Conservation (phyloP, 2,888 invertebrate species). For the Clusia tigrina region DNA sequence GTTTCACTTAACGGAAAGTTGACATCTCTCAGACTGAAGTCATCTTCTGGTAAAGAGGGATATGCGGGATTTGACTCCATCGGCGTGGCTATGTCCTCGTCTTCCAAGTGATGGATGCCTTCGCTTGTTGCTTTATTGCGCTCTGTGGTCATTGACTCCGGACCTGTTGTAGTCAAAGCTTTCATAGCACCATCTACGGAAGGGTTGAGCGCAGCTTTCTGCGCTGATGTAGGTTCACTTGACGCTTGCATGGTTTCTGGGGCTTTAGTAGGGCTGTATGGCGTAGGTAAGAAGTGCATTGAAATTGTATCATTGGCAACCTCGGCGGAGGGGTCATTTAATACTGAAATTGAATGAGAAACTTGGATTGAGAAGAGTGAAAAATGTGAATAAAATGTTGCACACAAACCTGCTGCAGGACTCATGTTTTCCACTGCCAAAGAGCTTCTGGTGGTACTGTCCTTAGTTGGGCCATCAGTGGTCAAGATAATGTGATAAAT, state of each 20-base stretch:
- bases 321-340: too few species aligned
- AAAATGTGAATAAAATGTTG: too few species aligned
- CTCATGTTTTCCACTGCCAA: slow-evolving; percentile 25
- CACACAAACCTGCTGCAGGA: slow-evolving; percentile 36
- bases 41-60: slow-evolving; percentile 67
- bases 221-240: slow-evolving; percentile 8
- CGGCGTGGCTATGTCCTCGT: slow-evolving; percentile 52
- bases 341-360: too few species aligned
- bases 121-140: slow-evolving; percentile 23
- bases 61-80: slow-evolving; percentile 66
- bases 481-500: slow-evolving; percentile 56
- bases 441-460: slow-evolving; percentile 31
- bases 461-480: slow-evolving; percentile 49
- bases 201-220: background rate
- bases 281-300: too few species aligned
- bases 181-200: background rate
- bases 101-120: slow-evolving; percentile 43
- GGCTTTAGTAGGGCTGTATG: slow-evolving; percentile 6
- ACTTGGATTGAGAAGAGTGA: too few species aligned
- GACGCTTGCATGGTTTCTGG: background rate
- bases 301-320: too few species aligned
- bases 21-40: slow-evolving; percentile 63
- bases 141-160: slow-evolving; percentile 30
- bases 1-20: slow-evolving; percentile 51
- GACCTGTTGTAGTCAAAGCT: slow-evolving; percentile 39